Base-by-base conservation (phyloP, 2,888 invertebrate genomes). In the Caenorhabditis uteleia region DNA sequence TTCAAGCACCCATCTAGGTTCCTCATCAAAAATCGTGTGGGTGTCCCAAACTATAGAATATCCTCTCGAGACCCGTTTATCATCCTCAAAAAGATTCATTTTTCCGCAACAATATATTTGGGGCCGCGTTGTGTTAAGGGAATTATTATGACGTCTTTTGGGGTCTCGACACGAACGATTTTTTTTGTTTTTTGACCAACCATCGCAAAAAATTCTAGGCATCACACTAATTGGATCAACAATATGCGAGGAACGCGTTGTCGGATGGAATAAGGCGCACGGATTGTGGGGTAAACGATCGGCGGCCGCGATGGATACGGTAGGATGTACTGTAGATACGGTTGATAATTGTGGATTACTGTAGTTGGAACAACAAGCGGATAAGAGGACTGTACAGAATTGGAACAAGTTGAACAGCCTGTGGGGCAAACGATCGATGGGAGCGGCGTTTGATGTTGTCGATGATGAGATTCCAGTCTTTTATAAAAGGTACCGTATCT, bases 201-300 rank as follows among this genome's bases (percentile, higher is more conserved):
- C n/a, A n/a, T n/a, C n/a, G n/a, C n/a, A n/a, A n/a, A n/a, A n/a
- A n/a, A n/a, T n/a, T n/a, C 1, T 33, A 60, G 60, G 49, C 29
- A 26, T 60, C 33, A 16, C 55, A 44, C 8, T 60, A n/a, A 38
- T 60, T 23, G 21, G 46, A 25, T 43, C 45, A 16, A 16, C 34
- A 25, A 26, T 29, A 26, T 50, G 46, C 38, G 67, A 69, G 18
- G 66, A 67, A 20, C 67, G 61, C 34, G 46, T 64, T 23, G 50
- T 56, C 49, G 69, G 70, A 34, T 73, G 73, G 73, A 68, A 66
- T 34, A 73, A 73, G 39, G 73, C 68, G n/a, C 57, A 66, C 47
- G 73, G 73, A 23, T 43, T 73, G 31, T 73, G 73, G 73, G 73
- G 73, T 39, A 73, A 73, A 54, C 59, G 72, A 44, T 59, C 59